These are phyloP conservation scores for Galeruca laticollis DNA, from an alignment of 2,888 invertebrate genomes.

Conservation along the genomic window DNA sequence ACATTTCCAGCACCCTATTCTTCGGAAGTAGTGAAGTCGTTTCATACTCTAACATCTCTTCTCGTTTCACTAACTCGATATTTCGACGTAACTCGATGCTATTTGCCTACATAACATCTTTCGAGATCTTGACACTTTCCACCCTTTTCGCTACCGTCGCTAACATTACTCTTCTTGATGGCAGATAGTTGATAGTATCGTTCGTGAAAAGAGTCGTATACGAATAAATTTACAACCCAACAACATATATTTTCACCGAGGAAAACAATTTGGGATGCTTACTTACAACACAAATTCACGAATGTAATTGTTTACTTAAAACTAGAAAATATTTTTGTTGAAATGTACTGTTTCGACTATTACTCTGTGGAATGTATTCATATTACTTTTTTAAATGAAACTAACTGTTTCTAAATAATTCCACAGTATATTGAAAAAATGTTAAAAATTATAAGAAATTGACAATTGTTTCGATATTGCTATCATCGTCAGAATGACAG, in stretches of 20 bases:
- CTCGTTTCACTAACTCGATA: slow-evolving; percentile 43
- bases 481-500: no score
- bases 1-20: slow-evolving; percentile 56
- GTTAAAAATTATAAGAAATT: no score
- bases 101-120: slow-evolving; percentile 42
- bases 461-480: no score
- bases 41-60: slow-evolving; percentile 45
- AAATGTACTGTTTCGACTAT: no score
- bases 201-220: slow-evolving; percentile 28
- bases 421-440: no score
- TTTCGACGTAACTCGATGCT: slow-evolving; percentile 42
- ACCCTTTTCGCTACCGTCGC: slow-evolving; percentile 45
- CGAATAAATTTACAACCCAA: slow-evolving; percentile 22
- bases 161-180: slow-evolving; percentile 36
- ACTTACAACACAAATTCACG: slow-evolving; percentile 8
- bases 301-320: neutral
- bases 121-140: slow-evolving; percentile 44
- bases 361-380: no score
- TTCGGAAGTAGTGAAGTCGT: slow-evolving; percentile 44
- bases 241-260: neutral
- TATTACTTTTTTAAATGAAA: no score
- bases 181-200: slow-evolving; percentile 40
- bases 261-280: slow-evolving; percentile 22
- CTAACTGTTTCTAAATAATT: no score
- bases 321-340: neutral